Percentiles rank a stretch among this genome's conserved stretches.
These are phyloP conservation scores for Cheilosia vulpina DNA, from an alignment of 2,888 invertebrate genomes.

Conservation along the genomic window DNA sequence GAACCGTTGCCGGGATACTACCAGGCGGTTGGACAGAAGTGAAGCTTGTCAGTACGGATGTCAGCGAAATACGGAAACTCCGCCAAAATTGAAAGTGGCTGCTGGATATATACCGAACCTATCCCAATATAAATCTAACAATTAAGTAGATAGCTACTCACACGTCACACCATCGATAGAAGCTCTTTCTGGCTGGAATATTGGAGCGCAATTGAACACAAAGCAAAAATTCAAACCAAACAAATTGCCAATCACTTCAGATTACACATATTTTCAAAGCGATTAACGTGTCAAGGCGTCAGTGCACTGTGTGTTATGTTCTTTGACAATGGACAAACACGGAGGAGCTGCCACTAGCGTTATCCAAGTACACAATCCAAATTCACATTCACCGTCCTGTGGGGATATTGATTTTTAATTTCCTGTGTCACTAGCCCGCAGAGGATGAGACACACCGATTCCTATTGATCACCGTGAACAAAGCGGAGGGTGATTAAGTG, in stretches of 20 bases:
- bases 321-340: conserved; percentile 1
- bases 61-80: too few relatives aligned
- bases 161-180: too few relatives aligned
- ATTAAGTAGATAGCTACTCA: too few relatives aligned
- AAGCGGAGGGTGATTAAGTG: neutral
- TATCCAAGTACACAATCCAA: neutral
- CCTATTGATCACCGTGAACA: conserved; percentile 3
- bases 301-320: neutral
- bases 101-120: too few relatives aligned
- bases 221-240: too few relatives aligned
- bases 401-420: neutral
- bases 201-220: too few relatives aligned
- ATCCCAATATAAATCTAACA: too few relatives aligned
- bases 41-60: too few relatives aligned
- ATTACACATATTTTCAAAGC: neutral
- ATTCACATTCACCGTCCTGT: neutral
- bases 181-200: too few relatives aligned
- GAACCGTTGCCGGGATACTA: too few relatives aligned
- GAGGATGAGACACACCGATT: neutral
- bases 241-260: neutral
- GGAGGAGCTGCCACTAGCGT: neutral
- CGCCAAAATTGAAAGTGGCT: too few relatives aligned
- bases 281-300: neutral
- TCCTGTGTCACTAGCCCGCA: neutral
- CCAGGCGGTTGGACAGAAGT: too few relatives aligned